These are phyloP conservation scores for Cabera pusaria DNA, from an alignment of 2,888 invertebrate species.

Conservation along the genomic window DNA sequence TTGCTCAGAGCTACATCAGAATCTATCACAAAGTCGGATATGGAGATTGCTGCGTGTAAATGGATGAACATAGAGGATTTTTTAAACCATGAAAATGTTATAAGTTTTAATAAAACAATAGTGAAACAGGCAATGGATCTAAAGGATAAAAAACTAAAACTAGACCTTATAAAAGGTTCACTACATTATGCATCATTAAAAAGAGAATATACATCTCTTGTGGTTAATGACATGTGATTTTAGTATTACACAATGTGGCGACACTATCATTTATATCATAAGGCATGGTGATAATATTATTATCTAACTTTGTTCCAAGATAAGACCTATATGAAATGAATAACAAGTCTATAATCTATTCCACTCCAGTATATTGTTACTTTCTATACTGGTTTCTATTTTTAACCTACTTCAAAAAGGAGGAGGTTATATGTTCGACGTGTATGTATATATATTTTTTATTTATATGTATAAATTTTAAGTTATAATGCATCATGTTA, in stretches of 20 bases:
- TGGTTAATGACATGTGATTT: slow-evolving; percentile 53
- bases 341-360: no score
- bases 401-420: no score
- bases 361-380: no score
- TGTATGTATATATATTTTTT: no score
- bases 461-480: no score
- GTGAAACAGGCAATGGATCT: slow-evolving; percentile 87
- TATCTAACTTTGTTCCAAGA: slow-evolving; percentile 10
- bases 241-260: neutral
- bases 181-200: slow-evolving; percentile 50
- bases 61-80: slow-evolving; percentile 94
- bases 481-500: no score
- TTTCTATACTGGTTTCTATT: no score
- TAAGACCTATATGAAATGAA: no score
- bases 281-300: slow-evolving; percentile 28
- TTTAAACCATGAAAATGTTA: slow-evolving; percentile 87
- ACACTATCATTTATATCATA: slow-evolving; percentile 21
- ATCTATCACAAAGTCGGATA: slow-evolving; percentile 86
- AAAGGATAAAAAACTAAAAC: slow-evolving; percentile 82
- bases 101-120: slow-evolving; percentile 87
- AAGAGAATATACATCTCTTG: slow-evolving; percentile 62
- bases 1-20: slow-evolving; percentile 86
- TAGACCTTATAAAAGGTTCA: slow-evolving; percentile 79
- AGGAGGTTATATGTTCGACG: no score
- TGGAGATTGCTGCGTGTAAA: slow-evolving; percentile 89